These are phyloP conservation scores for Trematomus bernacchii DNA, from an alignment of 2,797 vertebrate genomes.

Conservation along the genomic window DNA sequence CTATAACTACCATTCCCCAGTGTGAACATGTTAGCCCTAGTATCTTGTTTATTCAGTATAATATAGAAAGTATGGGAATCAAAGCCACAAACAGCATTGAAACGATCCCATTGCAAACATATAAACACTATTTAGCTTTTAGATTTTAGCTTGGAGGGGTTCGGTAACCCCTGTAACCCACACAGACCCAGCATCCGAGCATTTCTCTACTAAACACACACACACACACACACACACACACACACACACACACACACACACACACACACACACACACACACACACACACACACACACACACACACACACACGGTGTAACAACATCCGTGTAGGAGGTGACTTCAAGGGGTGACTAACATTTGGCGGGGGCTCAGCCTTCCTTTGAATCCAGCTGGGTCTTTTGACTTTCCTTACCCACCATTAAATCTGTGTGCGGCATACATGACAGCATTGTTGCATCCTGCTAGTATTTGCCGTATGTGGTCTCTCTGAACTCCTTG, in stretches of 20 bases:
- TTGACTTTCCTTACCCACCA: conserved; percentile 52
- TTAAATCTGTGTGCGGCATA: conserved; percentile 61
- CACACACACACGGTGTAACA: conserved; percentile 66
- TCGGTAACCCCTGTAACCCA: conserved; percentile 63
- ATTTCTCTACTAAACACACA: conserved; percentile 48
- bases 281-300: conserved; percentile 9
- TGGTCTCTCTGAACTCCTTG: conserved; percentile 70
- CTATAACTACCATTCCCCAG: conserved; percentile 44
- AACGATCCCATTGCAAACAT: conserved; percentile 51
- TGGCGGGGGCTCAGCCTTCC: conserved; percentile 64
- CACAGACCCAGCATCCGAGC: conserved; percentile 39
- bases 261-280: conserved; percentile 29
- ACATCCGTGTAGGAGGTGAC: conserved; percentile 82
- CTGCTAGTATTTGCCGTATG: conserved; percentile 60
- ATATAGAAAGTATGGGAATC: conserved; percentile 66
- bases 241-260: conserved; percentile 46
- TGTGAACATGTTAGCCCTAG: conserved; percentile 24
- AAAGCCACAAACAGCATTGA: conserved; percentile 49
- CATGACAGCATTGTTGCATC: conserved; percentile 72
- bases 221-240: conserved; percentile 39
- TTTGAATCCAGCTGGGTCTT: conserved; percentile 81
- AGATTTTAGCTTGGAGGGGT: conserved; percentile 54
- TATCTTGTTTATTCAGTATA: conserved; percentile 54
- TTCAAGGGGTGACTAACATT: conserved; percentile 82
- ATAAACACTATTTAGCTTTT: conserved; percentile 53